Conservation (phyloP, 2,888 invertebrate genomes). For the Lottia gigantea region DNA sequence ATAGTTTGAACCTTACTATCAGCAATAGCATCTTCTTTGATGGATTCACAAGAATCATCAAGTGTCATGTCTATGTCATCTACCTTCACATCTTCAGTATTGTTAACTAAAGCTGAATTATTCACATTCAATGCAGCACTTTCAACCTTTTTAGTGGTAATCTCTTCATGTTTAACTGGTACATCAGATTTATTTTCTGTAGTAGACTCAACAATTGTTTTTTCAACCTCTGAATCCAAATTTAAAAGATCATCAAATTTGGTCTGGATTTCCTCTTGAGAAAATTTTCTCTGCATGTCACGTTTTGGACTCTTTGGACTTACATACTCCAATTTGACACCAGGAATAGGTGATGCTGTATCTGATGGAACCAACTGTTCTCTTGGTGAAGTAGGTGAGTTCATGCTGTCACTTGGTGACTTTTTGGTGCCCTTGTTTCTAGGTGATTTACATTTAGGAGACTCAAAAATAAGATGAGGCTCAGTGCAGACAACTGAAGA, state of each 20-base stretch:
- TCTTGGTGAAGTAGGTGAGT: no score
- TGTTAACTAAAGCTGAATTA: background rate
- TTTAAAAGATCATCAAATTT: background rate
- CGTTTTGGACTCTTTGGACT: no score
- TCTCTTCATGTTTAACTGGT: background rate
- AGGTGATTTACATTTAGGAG: background rate
- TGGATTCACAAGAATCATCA: background rate
- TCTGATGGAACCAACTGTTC: no score
- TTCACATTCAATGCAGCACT: background rate
- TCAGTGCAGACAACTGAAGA: background rate
- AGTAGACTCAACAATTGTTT: background rate
- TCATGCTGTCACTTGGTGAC: no score
- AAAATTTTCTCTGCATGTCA: no score
- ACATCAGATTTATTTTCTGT: background rate
- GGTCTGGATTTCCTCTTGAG: no score
- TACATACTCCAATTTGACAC: no score
- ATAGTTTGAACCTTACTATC: no score
- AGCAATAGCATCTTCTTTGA: background rate
- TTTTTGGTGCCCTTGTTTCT: no score
- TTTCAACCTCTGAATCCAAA: background rate
- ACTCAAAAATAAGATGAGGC: background rate
- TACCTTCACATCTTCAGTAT: background rate
- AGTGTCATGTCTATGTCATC: background rate
- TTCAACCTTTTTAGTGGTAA: background rate
- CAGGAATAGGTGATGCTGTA: no score